Conservation (phyloP, 2,113 vertebrate species). For the Gambusia affinis region DNA sequence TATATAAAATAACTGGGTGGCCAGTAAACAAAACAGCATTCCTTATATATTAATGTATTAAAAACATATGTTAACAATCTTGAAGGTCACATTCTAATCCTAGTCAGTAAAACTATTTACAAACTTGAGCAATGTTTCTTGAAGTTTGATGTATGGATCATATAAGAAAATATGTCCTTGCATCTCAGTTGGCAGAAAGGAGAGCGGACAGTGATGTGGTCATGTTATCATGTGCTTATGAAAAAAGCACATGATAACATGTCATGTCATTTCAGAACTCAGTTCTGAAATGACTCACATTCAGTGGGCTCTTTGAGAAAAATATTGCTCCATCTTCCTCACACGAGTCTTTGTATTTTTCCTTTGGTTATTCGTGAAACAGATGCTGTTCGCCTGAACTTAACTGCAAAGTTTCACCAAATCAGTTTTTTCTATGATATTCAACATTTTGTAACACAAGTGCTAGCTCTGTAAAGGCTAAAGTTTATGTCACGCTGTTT, state of each 20-base stretch:
- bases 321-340: conserved; percentile 28
- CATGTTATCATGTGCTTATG: conserved; percentile 32
- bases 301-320: conserved; percentile 27
- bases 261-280: too few relatives aligned
- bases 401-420: too few relatives aligned
- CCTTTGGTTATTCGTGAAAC: too few relatives aligned
- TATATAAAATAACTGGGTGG: conserved; percentile 16
- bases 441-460: too few relatives aligned
- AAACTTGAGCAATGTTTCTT: conserved; percentile 15
- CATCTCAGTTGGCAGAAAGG: conserved; percentile 22
- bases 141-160: conserved; percentile 45
- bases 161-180: conserved; percentile 25
- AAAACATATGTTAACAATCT: conserved; percentile 23
- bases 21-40: conserved; percentile 41
- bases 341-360: conserved; percentile 16
- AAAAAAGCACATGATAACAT: background rate
- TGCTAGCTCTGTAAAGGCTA: too few relatives aligned
- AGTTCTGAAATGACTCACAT: conserved; percentile 29
- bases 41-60: conserved; percentile 35
- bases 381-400: too few relatives aligned
- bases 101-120: conserved; percentile 24
- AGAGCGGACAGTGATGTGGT: conserved; percentile 46
- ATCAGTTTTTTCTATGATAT: too few relatives aligned
- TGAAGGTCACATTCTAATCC: conserved; percentile 2
- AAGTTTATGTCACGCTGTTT: too few relatives aligned